phyloP scores from a whole-genome alignment of 1,140 invertebrate genomes.

The Ostrea denselamellosa region DNA sequence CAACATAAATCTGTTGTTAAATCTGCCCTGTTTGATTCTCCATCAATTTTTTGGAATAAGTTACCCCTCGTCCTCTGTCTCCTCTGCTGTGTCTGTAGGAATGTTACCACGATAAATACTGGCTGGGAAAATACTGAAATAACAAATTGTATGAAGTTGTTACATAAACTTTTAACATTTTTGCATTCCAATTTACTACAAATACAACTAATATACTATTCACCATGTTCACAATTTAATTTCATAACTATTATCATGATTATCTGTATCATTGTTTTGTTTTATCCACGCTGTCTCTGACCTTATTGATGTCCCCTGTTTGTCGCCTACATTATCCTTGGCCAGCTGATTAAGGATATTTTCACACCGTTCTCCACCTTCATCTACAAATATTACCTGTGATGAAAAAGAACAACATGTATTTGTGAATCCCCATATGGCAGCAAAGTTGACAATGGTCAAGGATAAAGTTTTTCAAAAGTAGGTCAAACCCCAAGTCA shows the following conservation, averaged over 20 bases:
- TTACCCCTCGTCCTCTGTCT: slow-evolving; percentile 44
- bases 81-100: slow-evolving; percentile 50
- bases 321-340: slow-evolving; percentile 70
- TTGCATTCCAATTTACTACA: no score
- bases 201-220: no score
- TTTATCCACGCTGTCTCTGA: slow-evolving; percentile 40
- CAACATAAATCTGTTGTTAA: no score
- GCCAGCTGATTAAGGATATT: slow-evolving; percentile 69
- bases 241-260: no score
- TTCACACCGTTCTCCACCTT: slow-evolving; percentile 70
- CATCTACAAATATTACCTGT: slow-evolving; percentile 62
- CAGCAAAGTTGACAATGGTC: no score
- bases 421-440: no score
- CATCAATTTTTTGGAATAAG: no score
- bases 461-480: no score
- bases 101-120: slow-evolving; percentile 53
- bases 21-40: no score
- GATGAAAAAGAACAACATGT: slow-evolving; percentile 14
- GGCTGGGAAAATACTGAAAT: slow-evolving; percentile 62
- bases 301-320: slow-evolving; percentile 71
- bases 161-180: neutral
- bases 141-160: slow-evolving; percentile 7
- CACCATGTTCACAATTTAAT: no score
- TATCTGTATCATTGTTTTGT: no score
- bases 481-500: no score